phyloP scores from a whole-genome alignment of 2,888 invertebrate species.

The Lacanobia wlatinum region DNA sequence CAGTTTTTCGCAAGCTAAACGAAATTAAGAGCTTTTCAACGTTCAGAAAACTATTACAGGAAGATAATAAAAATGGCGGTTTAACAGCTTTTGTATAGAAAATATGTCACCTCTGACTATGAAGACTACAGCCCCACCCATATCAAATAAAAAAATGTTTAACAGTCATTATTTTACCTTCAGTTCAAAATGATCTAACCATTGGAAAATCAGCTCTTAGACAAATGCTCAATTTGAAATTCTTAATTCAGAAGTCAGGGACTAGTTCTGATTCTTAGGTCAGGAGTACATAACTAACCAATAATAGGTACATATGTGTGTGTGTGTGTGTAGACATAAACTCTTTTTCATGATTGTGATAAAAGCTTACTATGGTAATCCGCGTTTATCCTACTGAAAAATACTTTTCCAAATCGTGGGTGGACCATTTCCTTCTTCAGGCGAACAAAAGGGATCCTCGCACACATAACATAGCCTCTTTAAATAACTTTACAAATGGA shows the following conservation, averaged over 20 bases:
- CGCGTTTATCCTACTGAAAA: constrained; percentile 44
- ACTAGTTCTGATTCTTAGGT: constrained; percentile 16
- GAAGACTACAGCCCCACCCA: too few relatives aligned
- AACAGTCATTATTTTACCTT: too few relatives aligned
- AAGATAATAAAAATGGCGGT: too few relatives aligned
- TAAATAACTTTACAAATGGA: constrained; percentile 52
- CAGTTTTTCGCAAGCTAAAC: neutral
- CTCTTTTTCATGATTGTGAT: constrained; percentile 34
- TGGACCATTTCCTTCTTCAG: constrained; percentile 54
- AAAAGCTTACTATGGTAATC: constrained; percentile 42
- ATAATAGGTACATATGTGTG: too few relatives aligned
- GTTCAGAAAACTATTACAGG: too few relatives aligned
- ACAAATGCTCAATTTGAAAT: neutral
- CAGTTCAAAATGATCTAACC: too few relatives aligned
- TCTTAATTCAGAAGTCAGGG: neutral
- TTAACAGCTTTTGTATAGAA: too few relatives aligned
- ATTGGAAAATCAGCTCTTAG: neutral
- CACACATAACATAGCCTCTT: constrained; percentile 46
- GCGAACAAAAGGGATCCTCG: constrained; percentile 56
- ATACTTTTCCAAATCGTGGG: constrained; percentile 46
- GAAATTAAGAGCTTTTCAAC: neutral
- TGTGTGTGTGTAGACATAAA: constrained; percentile 20
- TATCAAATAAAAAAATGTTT: too few relatives aligned
- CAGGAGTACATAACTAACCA: neutral
- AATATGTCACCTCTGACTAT: too few relatives aligned